phyloP scores from a whole-genome alignment of 2,797 vertebrate species.

The Octomys mimax region DNA sequence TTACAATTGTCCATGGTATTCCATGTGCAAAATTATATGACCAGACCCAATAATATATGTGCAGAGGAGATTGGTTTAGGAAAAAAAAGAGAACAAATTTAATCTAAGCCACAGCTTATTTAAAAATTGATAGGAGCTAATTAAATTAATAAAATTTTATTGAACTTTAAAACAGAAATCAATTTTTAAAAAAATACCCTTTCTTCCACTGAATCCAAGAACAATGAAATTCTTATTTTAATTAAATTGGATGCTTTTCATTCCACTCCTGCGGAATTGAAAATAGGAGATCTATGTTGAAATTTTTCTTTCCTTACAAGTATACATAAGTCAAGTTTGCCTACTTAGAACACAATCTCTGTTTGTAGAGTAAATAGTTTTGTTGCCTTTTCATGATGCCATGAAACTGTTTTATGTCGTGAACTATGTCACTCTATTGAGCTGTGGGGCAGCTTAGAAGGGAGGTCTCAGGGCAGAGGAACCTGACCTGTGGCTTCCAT shows the following conservation, averaged over 20 bases:
- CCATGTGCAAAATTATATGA: neutral
- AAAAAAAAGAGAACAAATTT: neutral
- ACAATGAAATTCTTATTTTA: conserved; percentile 69
- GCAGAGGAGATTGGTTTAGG: neutral
- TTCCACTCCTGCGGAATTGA: conserved; percentile 31
- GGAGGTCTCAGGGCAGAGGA: too few relatives aligned
- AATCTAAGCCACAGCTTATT: conserved; percentile 76
- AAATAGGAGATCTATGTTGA: neutral
- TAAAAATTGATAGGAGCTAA: conserved; percentile 84
- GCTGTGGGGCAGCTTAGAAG: rapidly evolving
- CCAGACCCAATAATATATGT: neutral
- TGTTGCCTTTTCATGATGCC: neutral
- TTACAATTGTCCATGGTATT: neutral
- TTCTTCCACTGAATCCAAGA: conserved; percentile 61
- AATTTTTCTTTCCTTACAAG: neutral
- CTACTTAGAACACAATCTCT: conserved; percentile 11
- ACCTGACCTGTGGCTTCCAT: neutral
- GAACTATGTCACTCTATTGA: neutral
- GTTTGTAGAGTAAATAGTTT: neutral
- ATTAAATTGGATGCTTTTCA: conserved; percentile 71
- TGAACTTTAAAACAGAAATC: conserved; percentile 78
- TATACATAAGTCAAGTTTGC: neutral
- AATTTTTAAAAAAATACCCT: conserved; percentile 38
- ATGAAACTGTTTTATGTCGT: neutral
- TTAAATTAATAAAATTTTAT: conserved; percentile 84